Percentiles rank a stretch among this genome's conserved stretches.
phyloP scores from a whole-genome alignment of 2,113 vertebrate genomes.

The Eulemur rufifrons region DNA sequence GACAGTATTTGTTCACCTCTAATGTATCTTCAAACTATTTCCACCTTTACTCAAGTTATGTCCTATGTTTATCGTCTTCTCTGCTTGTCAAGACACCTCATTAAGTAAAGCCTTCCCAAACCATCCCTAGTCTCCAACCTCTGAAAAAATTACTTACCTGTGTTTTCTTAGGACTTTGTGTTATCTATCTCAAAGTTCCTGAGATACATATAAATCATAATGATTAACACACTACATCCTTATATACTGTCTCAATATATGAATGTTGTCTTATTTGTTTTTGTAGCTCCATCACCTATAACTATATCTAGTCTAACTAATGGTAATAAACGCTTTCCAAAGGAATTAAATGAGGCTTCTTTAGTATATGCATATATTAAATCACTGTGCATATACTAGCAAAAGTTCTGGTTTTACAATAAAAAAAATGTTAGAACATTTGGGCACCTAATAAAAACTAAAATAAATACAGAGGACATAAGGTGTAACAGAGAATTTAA shows the following conservation, averaged over 20 bases:
- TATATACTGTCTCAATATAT: not conserved
- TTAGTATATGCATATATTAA: not conserved
- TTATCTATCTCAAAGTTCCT: not conserved
- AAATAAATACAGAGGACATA: not conserved
- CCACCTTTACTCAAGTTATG: not conserved
- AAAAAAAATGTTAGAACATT: not conserved
- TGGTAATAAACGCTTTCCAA: conserved; percentile 1
- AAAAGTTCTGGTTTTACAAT: not conserved
- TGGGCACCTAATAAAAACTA: not conserved
- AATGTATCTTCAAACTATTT: not conserved
- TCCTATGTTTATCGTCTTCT: not conserved
- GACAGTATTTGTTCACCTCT: not conserved
- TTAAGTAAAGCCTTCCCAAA: not conserved
- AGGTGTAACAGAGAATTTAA: not conserved
- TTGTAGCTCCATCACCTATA: not conserved
- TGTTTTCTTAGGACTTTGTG: not conserved
- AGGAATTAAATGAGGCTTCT: not conserved
- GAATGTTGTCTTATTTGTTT: not conserved
- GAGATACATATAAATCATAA: not conserved
- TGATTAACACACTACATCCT: not conserved
- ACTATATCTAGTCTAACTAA: not conserved
- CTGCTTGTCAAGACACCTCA: not conserved
- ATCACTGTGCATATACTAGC: not conserved
- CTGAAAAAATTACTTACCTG: not conserved
- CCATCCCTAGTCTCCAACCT: not conserved